Percentiles rank a stretch among this genome's conserved stretches.
Evolutionary conservation across 2,797 vertebrate genomes (phyloP).

Genomic region (Micrastur ruficollis): DNA sequence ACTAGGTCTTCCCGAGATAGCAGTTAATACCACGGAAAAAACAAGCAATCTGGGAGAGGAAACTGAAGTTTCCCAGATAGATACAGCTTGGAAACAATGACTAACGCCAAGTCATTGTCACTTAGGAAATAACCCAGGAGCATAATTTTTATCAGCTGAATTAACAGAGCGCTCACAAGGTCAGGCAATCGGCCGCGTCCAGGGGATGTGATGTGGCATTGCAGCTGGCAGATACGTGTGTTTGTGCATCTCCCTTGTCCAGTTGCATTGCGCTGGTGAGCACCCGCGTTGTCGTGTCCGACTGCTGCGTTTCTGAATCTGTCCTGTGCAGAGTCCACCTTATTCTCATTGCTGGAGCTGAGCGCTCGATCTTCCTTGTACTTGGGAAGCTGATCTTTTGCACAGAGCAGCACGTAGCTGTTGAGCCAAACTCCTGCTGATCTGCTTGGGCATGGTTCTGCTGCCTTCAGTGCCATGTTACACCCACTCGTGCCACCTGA

Average conservation of each 20-base stretch:
- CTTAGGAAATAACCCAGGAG: not conserved
- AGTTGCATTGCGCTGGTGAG: not conserved
- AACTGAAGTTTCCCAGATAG: not conserved
- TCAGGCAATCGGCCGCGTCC: not conserved
- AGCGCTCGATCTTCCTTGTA: not conserved
- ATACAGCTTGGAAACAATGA: not conserved
- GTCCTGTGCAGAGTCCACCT: not conserved
- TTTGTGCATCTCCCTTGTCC: not conserved
- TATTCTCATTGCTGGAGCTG: not conserved
- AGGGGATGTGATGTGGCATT: not conserved
- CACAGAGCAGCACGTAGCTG: not conserved
- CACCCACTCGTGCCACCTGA: not conserved
- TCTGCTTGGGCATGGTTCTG: not conserved
- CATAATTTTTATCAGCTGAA: not conserved
- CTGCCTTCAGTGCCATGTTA: not conserved
- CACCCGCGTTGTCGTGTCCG: rapidly evolving
- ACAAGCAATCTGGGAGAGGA: not conserved
- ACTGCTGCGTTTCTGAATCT: not conserved
- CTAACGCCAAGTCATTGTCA: not conserved
- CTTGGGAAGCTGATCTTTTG: not conserved
- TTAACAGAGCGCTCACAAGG: not conserved
- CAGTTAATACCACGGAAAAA: not conserved
- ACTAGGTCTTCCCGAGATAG: not conserved
- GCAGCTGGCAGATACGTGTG: not conserved
- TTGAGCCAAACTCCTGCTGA: not conserved